These are phyloP conservation scores for Tethea ocularis DNA, from an alignment of 2,888 invertebrate genomes.

Conservation along the genomic window DNA sequence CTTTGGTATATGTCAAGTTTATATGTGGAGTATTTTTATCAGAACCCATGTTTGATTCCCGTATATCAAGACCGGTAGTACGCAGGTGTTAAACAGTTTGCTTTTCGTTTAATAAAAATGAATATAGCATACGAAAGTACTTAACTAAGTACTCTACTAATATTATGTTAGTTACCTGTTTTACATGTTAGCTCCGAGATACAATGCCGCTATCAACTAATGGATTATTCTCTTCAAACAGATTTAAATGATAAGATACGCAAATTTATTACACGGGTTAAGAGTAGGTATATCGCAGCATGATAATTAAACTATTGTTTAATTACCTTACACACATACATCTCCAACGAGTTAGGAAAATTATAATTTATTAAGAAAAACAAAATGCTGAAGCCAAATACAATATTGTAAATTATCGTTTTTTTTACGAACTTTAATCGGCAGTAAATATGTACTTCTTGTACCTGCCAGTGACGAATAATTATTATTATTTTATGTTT, in stretches of 20 bases:
- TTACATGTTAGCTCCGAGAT: slow-evolving; percentile 25
- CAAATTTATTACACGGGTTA: slow-evolving; percentile 24
- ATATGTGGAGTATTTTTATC: too few relatives aligned
- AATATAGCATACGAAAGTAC: neutral
- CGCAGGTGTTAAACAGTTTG: too few relatives aligned
- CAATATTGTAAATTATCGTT: too few relatives aligned
- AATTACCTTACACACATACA: neutral
- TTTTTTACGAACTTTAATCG: too few relatives aligned
- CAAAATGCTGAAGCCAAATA: neutral
- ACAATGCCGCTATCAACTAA: slow-evolving; percentile 56
- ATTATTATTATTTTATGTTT: too few relatives aligned
- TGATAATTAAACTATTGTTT: slow-evolving; percentile 13
- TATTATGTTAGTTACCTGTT: slow-evolving; percentile 22
- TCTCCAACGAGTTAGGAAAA: neutral
- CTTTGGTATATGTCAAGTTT: too few relatives aligned
- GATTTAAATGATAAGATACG: slow-evolving; percentile 68
- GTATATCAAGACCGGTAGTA: too few relatives aligned
- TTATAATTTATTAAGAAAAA: neutral
- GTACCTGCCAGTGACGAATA: too few relatives aligned
- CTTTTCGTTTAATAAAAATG: neutral
- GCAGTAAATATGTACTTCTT: too few relatives aligned
- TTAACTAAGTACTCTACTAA: neutral
- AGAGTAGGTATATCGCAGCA: slow-evolving; percentile 12
- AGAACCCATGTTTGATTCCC: too few relatives aligned
- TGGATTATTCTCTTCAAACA: slow-evolving; percentile 68